Evolutionary conservation across 2,113 vertebrate species (phyloP), one percentile per base, ranked within the genome.

Genomic region (Hyperoodon ampullatus): DNA sequence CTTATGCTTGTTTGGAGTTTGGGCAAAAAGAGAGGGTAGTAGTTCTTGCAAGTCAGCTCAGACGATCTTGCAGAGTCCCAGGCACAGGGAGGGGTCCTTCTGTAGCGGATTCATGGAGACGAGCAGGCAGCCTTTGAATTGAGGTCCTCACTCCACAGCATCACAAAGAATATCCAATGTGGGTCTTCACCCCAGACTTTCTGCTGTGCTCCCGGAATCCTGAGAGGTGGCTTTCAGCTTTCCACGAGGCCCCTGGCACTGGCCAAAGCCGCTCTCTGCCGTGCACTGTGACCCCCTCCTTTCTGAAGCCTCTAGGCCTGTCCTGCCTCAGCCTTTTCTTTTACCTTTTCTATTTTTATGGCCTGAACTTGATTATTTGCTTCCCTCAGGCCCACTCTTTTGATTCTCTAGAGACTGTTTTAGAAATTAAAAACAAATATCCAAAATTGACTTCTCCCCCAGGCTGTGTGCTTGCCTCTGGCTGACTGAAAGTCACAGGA

Each of bases 361-460:
- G 50, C 35, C 74, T 75, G 58, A 83, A 75, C 83, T 96, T 83
- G 92, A 93, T 93, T 65, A 72, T 61, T 53, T 77, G 68, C 91
- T 97, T 53, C 93, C 93, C 92, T 91, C 44, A 75, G 90, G 78
- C 74, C 42, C 6, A 91, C 47, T 93, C 70, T 93, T 74, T 65
- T 68, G 78, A 87, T 91, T 89, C 96, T 95, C 96, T n/a, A 77
- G 97, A 97, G 96, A 95, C 72, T 75, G 39, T 87, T 97, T 94
- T 75, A 75, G 92, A 97, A 96, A 97, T 97, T 89, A 94, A 96
- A 96, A 96, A 93, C 96, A 97, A 95, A 98, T 94, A 96, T 61
- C 85, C 78, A 3, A 94, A 96, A 96, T 33, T 35, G 74, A 87
- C 93, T 96, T 95, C n/a, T 93, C 85, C 93, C 96, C 95, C 87